Conservation (phyloP, 1,140 invertebrate species). For the Leptinotarsa defecta region DNA sequence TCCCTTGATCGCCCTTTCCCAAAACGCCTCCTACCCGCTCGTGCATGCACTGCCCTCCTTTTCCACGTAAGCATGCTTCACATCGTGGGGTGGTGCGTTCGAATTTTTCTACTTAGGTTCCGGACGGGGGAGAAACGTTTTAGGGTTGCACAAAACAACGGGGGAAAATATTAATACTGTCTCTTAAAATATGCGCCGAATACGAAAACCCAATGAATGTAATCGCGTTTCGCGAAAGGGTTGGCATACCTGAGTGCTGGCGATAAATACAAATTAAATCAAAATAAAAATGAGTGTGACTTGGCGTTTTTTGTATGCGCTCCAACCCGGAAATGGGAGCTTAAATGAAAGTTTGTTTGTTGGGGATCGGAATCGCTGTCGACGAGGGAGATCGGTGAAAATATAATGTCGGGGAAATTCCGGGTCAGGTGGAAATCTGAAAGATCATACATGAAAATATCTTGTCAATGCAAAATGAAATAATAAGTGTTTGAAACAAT, state of each 20-base stretch:
- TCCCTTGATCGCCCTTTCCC: too few relatives aligned
- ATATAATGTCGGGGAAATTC: neutral
- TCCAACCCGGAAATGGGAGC: neutral
- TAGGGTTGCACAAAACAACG: conserved; percentile 29
- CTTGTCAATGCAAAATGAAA: too few relatives aligned
- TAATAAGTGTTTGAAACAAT: too few relatives aligned
- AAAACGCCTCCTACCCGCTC: neutral
- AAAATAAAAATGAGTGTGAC: conserved; percentile 16
- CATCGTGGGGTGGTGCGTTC: conserved; percentile 21
- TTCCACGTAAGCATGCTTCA: conserved; percentile 18
- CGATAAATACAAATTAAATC: conserved; percentile 23
- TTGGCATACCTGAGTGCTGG: conserved; percentile 27
- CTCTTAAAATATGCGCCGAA: conserved; percentile 29
- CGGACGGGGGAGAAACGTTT: conserved; percentile 20
- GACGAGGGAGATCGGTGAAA: neutral
- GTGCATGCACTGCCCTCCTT: neutral
- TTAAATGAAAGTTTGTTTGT: neutral
- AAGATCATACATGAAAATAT: neutral
- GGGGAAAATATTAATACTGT: conserved; percentile 31
- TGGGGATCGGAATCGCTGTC: neutral
- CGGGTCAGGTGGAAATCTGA: neutral
- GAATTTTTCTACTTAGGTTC: conserved; percentile 29
- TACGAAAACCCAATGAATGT: conserved; percentile 29
- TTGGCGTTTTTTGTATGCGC: conserved; percentile 8
- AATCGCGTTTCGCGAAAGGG: conserved; percentile 24